Base-by-base conservation (phyloP, 2,888 invertebrate species). In the Hecatera dysodea region DNA sequence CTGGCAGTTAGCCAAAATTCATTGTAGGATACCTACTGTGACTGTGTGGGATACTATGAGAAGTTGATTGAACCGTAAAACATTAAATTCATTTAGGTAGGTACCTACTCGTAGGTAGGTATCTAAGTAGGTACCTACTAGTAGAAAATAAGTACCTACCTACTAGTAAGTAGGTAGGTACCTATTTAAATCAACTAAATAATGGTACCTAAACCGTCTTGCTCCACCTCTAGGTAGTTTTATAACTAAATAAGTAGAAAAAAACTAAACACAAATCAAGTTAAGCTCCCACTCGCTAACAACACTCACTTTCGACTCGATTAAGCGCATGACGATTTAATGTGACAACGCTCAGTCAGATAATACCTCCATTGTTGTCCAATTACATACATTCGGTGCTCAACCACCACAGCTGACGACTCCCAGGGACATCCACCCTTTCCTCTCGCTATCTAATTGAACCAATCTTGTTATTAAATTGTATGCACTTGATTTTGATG, bases 291-390 rank as follows among this genome's bases (percentile, higher is more conserved):
- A n/a, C 60, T 61, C 72, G 60, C 79, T 67, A 69, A 78, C 65
- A 79, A 84, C 85, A 85, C 84, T 90, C 87, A 88, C 87, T 91
- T 92, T 91, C 88, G 82, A 89, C 86, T 91, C 89, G 90, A 93
- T 92, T 91, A 89, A 90, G 90, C 92, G 93, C 86, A 90, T 92
- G 92, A 94, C 90, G 89, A 94, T 93, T 88, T 86, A 90, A 93
- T 90, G 89, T 92, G 94, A 94, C 94, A 94, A 93, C 91, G 83
- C 87, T 90, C 87, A 87, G 89, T 88, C 89, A 90, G 91, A 93
- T 93, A 91, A 93, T 90, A 86, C 88, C 83, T 72, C 88, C 82
- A 91, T 92, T 93, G 92, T 92, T 84, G 85, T 78, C 86, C 93
- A 93, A 94, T 93, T 93, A 92, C 90, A 87, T 87, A 89, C 86